Conservation (phyloP, 64 coral and sea anemone species). For the Astreopora myriophthalma region DNA sequence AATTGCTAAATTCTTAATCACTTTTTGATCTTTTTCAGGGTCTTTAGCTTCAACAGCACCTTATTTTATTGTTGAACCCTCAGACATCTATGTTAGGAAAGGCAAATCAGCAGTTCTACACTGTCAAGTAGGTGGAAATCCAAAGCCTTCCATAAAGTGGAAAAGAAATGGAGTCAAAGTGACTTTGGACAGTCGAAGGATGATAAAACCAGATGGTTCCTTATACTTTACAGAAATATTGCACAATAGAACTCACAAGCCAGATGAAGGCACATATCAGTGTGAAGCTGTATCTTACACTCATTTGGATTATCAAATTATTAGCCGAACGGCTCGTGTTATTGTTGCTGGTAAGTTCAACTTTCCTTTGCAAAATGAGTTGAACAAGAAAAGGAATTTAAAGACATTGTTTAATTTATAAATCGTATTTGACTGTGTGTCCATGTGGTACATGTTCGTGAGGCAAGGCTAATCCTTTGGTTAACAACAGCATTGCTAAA, state of each 20-base stretch:
- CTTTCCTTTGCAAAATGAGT: no score
- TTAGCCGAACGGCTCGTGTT: conserved; percentile 65
- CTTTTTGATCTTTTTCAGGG: conserved; percentile 19
- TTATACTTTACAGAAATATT: conserved; percentile 72
- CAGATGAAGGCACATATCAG: conserved; percentile 86
- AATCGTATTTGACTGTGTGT: no score
- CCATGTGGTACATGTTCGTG: no score
- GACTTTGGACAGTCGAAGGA: conserved; percentile 39
- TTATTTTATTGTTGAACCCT: conserved; percentile 76
- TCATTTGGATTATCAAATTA: conserved; percentile 28
- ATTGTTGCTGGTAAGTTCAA: conserved; percentile 79
- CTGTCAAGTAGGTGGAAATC: conserved; percentile 67
- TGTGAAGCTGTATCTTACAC: conserved; percentile 57
- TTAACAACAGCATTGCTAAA: no score
- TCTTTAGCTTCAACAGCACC: conserved; percentile 40
- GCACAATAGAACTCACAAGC: conserved; percentile 74
- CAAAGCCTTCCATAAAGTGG: conserved; percentile 71
- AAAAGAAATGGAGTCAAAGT: conserved; percentile 48
- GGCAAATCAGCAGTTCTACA: conserved; percentile 52
- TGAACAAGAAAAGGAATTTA: background rate
- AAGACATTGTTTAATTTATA: background rate
- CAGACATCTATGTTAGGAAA: conserved; percentile 74
- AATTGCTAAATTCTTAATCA: background rate
- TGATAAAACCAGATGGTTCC: conserved; percentile 74
- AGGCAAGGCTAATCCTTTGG: no score